Percentiles rank a stretch among this genome's conserved stretches.
Conservation (phyloP, 2,888 invertebrate species). For the Clistopyga incitator region DNA sequence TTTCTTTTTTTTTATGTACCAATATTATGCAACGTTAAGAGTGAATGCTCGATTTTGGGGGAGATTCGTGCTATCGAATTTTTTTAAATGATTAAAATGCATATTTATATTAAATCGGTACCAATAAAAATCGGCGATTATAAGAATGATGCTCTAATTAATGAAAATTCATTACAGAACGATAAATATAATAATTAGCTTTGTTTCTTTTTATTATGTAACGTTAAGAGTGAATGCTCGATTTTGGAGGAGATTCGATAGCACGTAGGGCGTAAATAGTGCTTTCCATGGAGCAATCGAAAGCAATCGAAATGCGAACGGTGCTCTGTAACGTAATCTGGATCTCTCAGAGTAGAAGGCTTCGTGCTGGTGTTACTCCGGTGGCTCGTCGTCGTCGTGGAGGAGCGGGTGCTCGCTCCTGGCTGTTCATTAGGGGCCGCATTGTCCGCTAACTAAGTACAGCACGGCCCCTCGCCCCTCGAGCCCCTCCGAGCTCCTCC, state of each 20-base stretch:
- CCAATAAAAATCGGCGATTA: no score
- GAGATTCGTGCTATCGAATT: no score
- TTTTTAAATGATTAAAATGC: no score
- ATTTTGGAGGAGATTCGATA: constrained; percentile 59
- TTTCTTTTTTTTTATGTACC: no score
- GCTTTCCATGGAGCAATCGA: constrained; percentile 71
- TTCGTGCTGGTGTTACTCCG: constrained; percentile 68
- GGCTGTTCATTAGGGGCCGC: constrained; percentile 84
- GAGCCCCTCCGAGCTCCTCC: constrained; percentile 43
- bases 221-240: neutral
- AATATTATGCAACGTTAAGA: constrained; percentile 5
- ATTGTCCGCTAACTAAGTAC: constrained; percentile 84
- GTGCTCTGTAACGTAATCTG: constrained; percentile 79
- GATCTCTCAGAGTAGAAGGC: constrained; percentile 80
- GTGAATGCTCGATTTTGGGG: neutral
- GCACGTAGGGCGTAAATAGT: neutral
- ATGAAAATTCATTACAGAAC: neutral
- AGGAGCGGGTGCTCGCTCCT: constrained; percentile 80
- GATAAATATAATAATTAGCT: no score
- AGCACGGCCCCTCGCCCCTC: constrained; percentile 69
- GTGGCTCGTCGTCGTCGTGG: constrained; percentile 73
- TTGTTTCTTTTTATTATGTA: neutral
- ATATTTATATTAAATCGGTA: no score
- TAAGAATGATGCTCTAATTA: no score
- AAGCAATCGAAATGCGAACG: constrained; percentile 50